These are phyloP conservation scores for Morus bassanus DNA, from an alignment of 2,797 vertebrate species.

Conservation along the genomic window DNA sequence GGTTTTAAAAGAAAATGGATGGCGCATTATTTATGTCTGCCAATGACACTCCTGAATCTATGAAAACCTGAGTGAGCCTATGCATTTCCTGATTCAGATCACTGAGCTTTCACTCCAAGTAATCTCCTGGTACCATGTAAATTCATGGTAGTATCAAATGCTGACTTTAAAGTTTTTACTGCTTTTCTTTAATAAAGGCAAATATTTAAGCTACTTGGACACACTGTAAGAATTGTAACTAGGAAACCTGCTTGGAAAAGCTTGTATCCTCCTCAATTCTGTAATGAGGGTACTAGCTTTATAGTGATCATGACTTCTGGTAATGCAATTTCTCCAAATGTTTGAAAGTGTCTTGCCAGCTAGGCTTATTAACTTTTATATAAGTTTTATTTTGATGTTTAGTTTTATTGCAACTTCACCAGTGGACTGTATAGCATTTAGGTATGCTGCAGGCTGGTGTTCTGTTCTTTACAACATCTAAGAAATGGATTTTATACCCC, in stretches of 20 bases:
- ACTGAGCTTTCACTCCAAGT: not conserved
- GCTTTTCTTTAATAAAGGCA: not conserved
- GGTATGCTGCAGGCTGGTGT: slow-evolving; percentile 36
- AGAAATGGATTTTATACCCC: slow-evolving; percentile 52
- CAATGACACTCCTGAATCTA: no score
- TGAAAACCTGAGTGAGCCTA: not conserved
- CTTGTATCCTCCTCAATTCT: slow-evolving; percentile 12
- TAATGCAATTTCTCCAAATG: slow-evolving; percentile 58
- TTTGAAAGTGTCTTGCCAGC: slow-evolving; percentile 39
- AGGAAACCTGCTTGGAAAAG: not conserved
- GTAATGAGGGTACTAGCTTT: slow-evolving; percentile 29
- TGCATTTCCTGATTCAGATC: not conserved
- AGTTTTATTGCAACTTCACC: slow-evolving; percentile 45
- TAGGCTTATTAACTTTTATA: slow-evolving; percentile 60
- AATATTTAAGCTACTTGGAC: not conserved
- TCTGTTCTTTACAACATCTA: slow-evolving; percentile 23
- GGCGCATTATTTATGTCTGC: not conserved
- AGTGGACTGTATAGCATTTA: slow-evolving; percentile 39
- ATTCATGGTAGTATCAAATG: not conserved
- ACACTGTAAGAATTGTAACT: not conserved
- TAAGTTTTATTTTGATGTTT: slow-evolving; percentile 48
- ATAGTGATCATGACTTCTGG: slow-evolving; percentile 34
- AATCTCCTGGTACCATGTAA: not conserved
- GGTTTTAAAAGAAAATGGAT: not conserved
- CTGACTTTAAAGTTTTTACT: not conserved